A percentile compares a stretch with the other conserved stretches of the same genome.
These are phyloP conservation scores for Zoanthus gigantus DNA, from an alignment of 92 coral and sea anemone species.

Conservation along the genomic window DNA sequence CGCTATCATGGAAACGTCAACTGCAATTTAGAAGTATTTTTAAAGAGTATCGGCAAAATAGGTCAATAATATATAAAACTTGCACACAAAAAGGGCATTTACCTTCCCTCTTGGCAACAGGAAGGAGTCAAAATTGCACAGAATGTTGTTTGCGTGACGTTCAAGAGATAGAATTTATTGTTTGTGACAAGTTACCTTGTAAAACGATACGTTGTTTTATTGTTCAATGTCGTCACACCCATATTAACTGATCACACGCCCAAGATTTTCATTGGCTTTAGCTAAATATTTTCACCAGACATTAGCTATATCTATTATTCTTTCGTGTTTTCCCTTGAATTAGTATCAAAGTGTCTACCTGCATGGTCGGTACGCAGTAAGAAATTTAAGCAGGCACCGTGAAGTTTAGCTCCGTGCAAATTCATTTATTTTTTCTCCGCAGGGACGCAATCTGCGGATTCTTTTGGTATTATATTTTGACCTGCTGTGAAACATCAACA, in stretches of 20 bases:
- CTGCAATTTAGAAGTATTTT: neutral
- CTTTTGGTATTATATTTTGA: constrained; percentile 10
- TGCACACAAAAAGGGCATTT: neutral
- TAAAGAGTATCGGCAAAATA: neutral
- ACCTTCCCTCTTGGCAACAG: constrained; percentile 26
- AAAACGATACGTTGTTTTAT: constrained; percentile 22
- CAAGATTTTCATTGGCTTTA: constrained; percentile 46
- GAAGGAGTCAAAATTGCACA: neutral
- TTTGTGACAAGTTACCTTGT: constrained; percentile 19
- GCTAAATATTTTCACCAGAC: constrained; percentile 41
- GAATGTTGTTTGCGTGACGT: constrained; percentile 44
- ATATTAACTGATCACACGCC: constrained; percentile 43
- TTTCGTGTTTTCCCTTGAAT: neutral
- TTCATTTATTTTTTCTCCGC: constrained; percentile 20
- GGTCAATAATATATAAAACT: neutral
- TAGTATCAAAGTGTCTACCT: constrained; percentile 17
- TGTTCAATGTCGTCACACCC: constrained; percentile 35
- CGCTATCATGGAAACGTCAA: neutral
- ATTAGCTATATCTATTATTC: constrained; percentile 36
- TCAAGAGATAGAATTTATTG: neutral
- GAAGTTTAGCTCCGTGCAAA: constrained; percentile 5
- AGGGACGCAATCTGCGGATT: constrained; percentile 12
- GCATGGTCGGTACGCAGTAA: neutral
- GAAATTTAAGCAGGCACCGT: neutral
- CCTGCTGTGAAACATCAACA: constrained; percentile 53